phyloP scores from a whole-genome alignment of 2,113 vertebrate genomes.

The Actenoides lindsayi region DNA sequence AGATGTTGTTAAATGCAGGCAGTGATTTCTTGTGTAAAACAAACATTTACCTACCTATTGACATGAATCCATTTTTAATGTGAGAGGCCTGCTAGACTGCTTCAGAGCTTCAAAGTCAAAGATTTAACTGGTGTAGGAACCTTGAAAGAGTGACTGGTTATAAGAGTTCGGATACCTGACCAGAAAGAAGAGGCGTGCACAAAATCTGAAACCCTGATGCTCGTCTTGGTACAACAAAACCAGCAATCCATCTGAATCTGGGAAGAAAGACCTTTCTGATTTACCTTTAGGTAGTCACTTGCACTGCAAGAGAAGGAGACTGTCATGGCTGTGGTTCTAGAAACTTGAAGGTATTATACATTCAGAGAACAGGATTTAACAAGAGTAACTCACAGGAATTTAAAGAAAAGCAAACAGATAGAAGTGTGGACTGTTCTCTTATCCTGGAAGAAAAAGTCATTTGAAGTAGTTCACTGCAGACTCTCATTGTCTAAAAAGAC shows the following conservation, averaged over 20 bases:
- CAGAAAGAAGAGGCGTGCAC: background rate
- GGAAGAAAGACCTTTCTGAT: background rate
- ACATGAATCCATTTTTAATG: background rate
- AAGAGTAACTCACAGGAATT: background rate
- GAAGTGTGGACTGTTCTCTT: background rate
- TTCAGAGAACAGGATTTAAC: background rate
- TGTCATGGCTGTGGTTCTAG: background rate
- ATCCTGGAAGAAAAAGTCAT: background rate
- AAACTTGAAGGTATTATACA: background rate
- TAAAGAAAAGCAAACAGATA: background rate
- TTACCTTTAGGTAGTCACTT: background rate
- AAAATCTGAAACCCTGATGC: background rate
- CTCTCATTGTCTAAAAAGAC: background rate
- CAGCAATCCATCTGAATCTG: background rate
- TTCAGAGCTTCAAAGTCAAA: background rate
- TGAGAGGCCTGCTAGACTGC: background rate
- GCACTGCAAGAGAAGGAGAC: background rate
- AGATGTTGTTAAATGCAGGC: background rate
- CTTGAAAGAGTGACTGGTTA: background rate
- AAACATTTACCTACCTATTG: background rate
- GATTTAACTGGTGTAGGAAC: background rate
- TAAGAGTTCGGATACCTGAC: background rate
- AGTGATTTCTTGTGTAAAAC: background rate
- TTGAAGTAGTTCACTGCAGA: background rate
- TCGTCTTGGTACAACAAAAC: background rate